These are phyloP conservation scores for Epinephelus fuscoguttatus DNA, from an alignment of 2,113 vertebrate species.

Conservation along the genomic window DNA sequence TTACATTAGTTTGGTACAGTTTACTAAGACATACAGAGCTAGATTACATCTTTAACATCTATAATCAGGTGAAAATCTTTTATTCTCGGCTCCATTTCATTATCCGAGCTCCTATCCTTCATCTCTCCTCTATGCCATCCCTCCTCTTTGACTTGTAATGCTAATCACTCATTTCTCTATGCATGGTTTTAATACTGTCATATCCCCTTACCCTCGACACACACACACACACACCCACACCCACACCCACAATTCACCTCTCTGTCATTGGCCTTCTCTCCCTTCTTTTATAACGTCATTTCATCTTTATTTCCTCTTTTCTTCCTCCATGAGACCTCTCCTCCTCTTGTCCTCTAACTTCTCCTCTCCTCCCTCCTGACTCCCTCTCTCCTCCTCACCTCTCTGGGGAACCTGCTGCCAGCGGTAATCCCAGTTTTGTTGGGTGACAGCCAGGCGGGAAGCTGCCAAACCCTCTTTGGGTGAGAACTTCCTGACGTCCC, in stretches of 20 bases:
- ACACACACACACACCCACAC: background rate
- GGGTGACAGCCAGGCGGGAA: constrained; percentile 91
- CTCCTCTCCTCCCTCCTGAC: background rate
- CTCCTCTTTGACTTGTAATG: background rate
- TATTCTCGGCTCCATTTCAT: background rate
- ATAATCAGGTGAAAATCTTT: background rate
- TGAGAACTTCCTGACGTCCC: constrained; percentile 93
- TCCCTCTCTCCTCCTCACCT: constrained; percentile 79
- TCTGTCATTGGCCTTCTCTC: constrained; percentile 5
- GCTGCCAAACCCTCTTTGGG: constrained; percentile 91
- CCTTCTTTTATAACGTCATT: constrained; percentile 9
- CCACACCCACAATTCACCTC: constrained; percentile 8
- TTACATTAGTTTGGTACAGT: background rate
- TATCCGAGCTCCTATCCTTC: constrained; percentile 4
- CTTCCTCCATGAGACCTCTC: background rate
- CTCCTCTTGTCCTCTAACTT: constrained; percentile 14
- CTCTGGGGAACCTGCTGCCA: constrained; percentile 95
- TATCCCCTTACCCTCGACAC: constrained; percentile 15
- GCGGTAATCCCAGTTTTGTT: constrained; percentile 95
- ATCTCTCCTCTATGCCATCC: constrained; percentile 18
- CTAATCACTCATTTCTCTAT: constrained; percentile 33
- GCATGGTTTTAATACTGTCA: background rate
- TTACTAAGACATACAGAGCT: background rate
- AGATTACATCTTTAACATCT: background rate
- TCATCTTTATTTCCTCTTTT: constrained; percentile 31